Percentiles rank a stretch among this genome's conserved stretches.
phyloP scores from a whole-genome alignment of 2,113 vertebrate species.

The Neogale vison region DNA sequence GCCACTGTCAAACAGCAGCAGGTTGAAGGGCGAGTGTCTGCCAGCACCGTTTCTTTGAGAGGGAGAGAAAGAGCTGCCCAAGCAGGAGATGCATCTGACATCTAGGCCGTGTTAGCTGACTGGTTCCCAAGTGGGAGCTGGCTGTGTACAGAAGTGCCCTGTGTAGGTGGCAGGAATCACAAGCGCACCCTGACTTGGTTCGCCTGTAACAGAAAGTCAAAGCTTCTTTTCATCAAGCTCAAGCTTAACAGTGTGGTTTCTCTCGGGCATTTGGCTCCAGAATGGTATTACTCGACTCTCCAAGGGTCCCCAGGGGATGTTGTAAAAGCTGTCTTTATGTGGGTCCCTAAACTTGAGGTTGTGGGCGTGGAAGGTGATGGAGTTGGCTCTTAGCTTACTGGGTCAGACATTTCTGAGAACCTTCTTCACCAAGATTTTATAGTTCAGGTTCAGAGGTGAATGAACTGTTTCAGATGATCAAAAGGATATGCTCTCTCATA shows the following conservation, averaged over 20 bases:
- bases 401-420: constrained; percentile 50
- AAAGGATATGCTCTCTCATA: background rate
- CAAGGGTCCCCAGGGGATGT: fast-evolving
- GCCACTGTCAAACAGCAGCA: background rate
- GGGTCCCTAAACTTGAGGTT: background rate
- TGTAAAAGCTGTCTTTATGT: no score
- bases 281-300: background rate
- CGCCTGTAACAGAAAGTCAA: background rate
- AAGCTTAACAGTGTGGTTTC: background rate
- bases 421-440: background rate
- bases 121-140: background rate
- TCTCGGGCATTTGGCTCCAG: background rate
- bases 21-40: background rate
- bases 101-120: background rate
- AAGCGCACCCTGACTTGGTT: background rate
- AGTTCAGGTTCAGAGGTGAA: constrained; percentile 11
- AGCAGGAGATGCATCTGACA: background rate
- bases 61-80: background rate
- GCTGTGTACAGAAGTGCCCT: background rate
- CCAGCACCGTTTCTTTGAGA: background rate
- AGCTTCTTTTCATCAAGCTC: background rate
- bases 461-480: background rate
- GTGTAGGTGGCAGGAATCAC: background rate
- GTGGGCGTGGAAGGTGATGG: background rate
- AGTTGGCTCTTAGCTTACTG: background rate